phyloP scores from a whole-genome alignment of 2,113 vertebrate genomes.

The Thymallus thymallus region DNA sequence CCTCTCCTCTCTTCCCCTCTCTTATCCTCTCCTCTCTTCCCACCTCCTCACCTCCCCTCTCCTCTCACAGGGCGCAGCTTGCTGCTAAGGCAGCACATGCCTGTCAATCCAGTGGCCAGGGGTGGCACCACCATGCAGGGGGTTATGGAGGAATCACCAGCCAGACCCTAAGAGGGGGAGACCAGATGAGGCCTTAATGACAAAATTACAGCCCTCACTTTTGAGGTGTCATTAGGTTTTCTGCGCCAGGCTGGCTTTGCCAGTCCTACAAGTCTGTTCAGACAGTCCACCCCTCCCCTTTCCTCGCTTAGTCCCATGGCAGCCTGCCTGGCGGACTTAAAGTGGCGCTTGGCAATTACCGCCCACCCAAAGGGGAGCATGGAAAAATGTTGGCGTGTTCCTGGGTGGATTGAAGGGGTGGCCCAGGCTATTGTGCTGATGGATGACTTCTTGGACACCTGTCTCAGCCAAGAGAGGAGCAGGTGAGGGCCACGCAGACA shows the following conservation, averaged over 20 bases:
- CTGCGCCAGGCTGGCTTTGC: conserved; percentile 26
- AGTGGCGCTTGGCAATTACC: conserved; percentile 59
- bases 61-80: conserved; percentile 30
- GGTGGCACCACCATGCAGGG: conserved; percentile 32
- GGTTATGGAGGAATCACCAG: conserved; percentile 37
- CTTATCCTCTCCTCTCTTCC: no score
- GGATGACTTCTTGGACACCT: conserved; percentile 44
- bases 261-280: conserved; percentile 49
- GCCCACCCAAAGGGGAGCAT: conserved; percentile 42
- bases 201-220: conserved; percentile 46
- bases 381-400: conserved; percentile 32
- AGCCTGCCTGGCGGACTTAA: conserved; percentile 53
- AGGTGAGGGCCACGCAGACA: conserved; percentile 39
- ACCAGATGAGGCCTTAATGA: conserved; percentile 51
- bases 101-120: conserved; percentile 51
- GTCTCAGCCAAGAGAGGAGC: conserved; percentile 38
- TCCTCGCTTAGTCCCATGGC: conserved; percentile 38
- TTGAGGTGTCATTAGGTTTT: conserved; percentile 59
- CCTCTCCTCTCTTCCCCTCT: no score
- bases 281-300: conserved; percentile 10
- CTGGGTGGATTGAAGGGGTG: conserved; percentile 44
- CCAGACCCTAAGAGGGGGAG: conserved; percentile 48
- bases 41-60: conserved; percentile 2
- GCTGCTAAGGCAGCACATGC: conserved; percentile 64
- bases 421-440: conserved; percentile 43